Percentiles rank a stretch among this genome's conserved stretches.
phyloP scores from a whole-genome alignment of 2,113 vertebrate genomes.

The Gallinago jamesoni region DNA sequence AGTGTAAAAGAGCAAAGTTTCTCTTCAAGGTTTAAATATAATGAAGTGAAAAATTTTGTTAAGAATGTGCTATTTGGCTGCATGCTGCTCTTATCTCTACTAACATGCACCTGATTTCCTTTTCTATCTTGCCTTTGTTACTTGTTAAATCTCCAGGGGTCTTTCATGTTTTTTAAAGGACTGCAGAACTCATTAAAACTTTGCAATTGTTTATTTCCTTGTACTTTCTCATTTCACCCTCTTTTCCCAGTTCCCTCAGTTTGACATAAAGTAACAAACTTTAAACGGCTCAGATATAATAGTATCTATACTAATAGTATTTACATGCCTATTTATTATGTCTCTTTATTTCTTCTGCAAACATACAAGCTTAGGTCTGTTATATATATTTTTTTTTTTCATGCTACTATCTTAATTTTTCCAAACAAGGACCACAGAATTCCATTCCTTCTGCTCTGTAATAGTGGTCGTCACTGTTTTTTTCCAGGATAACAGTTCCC shows the following conservation, averaged over 20 bases:
- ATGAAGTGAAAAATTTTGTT: conserved; percentile 27
- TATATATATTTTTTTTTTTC: background rate
- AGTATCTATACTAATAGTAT: background rate
- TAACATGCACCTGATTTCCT: conserved; percentile 59
- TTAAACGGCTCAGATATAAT: background rate
- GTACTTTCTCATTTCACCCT: conserved; percentile 6
- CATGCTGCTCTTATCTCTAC: conserved; percentile 34
- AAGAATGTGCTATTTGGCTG: conserved; percentile 42
- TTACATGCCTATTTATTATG: background rate
- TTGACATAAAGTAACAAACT: background rate
- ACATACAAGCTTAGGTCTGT: background rate
- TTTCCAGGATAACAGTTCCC: background rate
- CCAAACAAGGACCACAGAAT: background rate
- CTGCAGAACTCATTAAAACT: conserved; percentile 54
- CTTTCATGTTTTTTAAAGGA: conserved; percentile 57
- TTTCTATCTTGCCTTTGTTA: conserved; percentile 53
- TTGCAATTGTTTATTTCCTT: conserved; percentile 55
- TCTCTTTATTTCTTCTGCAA: background rate
- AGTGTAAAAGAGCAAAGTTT: conserved; percentile 53
- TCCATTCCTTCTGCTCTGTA: background rate
- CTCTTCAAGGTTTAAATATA: conserved; percentile 49
- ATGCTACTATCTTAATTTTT: background rate
- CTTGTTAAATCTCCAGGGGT: background rate
- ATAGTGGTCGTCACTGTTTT: background rate
- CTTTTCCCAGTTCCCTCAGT: background rate